A percentile compares a stretch with the other conserved stretches of the same genome.
Conservation (phyloP, 30 jellyfish, hydroid and myxozoan genomes). For the Hydractinia echinata region DNA sequence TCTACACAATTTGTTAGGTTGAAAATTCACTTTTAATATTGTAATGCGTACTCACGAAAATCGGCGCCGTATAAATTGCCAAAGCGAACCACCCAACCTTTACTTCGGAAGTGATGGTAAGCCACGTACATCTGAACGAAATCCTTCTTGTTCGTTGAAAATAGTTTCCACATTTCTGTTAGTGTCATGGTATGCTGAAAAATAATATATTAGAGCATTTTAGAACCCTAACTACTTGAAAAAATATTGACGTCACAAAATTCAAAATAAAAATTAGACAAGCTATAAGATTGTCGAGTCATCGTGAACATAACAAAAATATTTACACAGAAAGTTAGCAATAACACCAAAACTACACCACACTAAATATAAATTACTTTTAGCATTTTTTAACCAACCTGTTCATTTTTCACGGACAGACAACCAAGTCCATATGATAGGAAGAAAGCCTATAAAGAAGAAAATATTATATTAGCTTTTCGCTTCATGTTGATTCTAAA, state of each 20-base stretch:
- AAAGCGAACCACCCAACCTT: conserved; percentile 86
- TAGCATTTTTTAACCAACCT: too few relatives aligned
- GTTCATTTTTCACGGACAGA: conserved; percentile 39
- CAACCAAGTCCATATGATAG: conserved; percentile 79
- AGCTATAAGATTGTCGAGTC: too few relatives aligned
- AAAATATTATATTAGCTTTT: too few relatives aligned
- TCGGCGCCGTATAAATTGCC: conserved; percentile 65
- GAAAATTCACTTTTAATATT: neutral
- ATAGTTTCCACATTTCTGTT: conserved; percentile 49
- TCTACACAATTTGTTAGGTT: neutral
- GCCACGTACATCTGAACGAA: conserved; percentile 62
- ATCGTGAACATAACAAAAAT: too few relatives aligned
- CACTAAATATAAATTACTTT: too few relatives aligned
- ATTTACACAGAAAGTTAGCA: too few relatives aligned
- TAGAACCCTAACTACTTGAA: too few relatives aligned
- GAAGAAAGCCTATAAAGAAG: conserved; percentile 60
- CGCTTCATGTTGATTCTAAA: too few relatives aligned
- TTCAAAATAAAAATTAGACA: too few relatives aligned
- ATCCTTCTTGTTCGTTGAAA: conserved; percentile 34
- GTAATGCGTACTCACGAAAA: conserved; percentile 43
- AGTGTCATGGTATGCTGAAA: conserved; percentile 38
- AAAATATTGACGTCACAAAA: too few relatives aligned
- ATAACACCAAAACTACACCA: too few relatives aligned
- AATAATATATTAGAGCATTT: too few relatives aligned
- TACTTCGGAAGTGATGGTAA: conserved; percentile 73